Base-by-base conservation (phyloP, 2,113 vertebrate species). In the Salvator merianae region DNA sequence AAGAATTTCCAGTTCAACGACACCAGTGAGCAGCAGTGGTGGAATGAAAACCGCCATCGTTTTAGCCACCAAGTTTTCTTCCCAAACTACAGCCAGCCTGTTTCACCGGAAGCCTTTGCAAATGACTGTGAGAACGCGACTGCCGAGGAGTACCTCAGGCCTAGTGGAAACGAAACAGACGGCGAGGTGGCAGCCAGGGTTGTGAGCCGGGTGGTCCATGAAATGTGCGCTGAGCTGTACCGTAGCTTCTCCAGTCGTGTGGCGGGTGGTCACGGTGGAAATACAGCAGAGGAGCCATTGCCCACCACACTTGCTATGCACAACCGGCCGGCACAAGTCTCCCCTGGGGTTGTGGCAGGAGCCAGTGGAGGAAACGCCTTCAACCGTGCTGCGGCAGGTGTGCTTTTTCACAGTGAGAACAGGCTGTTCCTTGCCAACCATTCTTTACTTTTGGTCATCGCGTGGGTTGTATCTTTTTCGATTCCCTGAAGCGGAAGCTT, bases 41-140 rank as follows among this genome's bases (percentile, higher is more conserved):
- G 94, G 69, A 89, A 90, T 1, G 89, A 93, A 30, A 95, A 95
- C 86, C 91, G 90, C 73, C 1, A 94, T 77, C 93, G 93, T 28
- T 94, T 93, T 87, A 91, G 93, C 40, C 77, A 82, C 82, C 90
- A 86, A 53, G 92, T 95, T 70, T 94, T 94, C 87, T 94, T 93
- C 71, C 84, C 22, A 76, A 92, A 94, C 0, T 53, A 71, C 28
- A 90, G 93, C 63, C 86, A 89, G 72, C 91, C 91, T 34, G 82
- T 2, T 78, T 86, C 36, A 43, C 71, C 93, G 85, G 93, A 94
- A n/a, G 92, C 20, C 63, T 95, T 95, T 0, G 91, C 94, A 55
- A 88, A 72, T 0, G 94, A 95, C 70, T 95, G 94, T 4, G 91
- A 93, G 86, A 95, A 95, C 4, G 91, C 90, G 85, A 93, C 95